These are phyloP conservation scores for Drosophila limbata DNA, from an alignment of 2,888 invertebrate genomes.

Conservation along the genomic window DNA sequence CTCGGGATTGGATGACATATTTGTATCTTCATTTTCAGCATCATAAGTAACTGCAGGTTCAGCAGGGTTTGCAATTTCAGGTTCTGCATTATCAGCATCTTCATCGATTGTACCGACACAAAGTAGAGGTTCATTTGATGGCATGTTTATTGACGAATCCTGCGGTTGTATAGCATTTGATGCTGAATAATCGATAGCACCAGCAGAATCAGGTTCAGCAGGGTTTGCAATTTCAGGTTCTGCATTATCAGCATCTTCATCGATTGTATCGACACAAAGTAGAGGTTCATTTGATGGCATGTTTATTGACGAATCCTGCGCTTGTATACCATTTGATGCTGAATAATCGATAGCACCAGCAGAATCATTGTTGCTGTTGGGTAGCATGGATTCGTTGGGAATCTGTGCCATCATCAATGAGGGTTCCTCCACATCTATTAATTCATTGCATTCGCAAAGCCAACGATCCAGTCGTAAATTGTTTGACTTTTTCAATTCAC, in stretches of 20 bases:
- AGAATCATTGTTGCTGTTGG: not conserved
- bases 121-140: constrained; percentile 8
- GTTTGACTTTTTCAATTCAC: constrained; percentile 52
- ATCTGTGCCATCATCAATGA: constrained; percentile 21
- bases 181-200: not conserved
- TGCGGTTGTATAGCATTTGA: not conserved
- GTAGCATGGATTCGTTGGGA: not conserved
- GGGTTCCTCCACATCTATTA: not conserved
- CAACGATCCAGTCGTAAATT: constrained; percentile 49
- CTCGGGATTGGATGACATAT: not conserved
- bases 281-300: not conserved
- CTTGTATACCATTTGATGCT: not conserved
- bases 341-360: not conserved
- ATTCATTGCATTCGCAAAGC: not conserved
- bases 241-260: fast-evolving
- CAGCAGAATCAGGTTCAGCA: too few relatives aligned
- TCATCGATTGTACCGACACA: not conserved
- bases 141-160: not conserved
- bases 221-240: not conserved
- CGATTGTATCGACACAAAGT: constrained; percentile 7
- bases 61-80: too few relatives aligned
- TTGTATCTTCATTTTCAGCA: not conserved
- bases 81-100: too few relatives aligned
- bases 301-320: not conserved
- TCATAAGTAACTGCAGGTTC: not conserved